These are phyloP conservation scores for Megaustenia siamemsis DNA, from an alignment of 2,888 invertebrate genomes.

Conservation along the genomic window DNA sequence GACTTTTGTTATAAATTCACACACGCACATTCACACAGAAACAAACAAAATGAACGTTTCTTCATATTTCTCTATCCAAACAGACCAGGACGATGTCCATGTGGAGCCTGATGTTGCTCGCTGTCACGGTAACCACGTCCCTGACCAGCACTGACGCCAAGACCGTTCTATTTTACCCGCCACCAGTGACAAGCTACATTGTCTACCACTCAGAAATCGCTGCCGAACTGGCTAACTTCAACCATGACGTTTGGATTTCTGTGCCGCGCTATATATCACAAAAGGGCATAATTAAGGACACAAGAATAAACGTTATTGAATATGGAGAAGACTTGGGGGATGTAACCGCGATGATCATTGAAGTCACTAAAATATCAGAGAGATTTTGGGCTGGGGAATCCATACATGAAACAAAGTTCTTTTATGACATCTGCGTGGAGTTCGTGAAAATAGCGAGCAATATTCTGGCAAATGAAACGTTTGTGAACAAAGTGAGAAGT, in stretches of 20 bases:
- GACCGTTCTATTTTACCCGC: constrained; percentile 11
- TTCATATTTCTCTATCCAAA: too few relatives aligned
- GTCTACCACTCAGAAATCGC: constrained; percentile 47
- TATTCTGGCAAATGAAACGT: constrained; percentile 32
- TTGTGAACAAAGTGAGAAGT: constrained; percentile 35
- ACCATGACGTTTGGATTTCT: constrained; percentile 37
- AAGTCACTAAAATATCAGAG: not conserved
- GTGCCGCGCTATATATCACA: not conserved
- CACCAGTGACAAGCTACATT: constrained; percentile 39
- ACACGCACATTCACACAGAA: too few relatives aligned
- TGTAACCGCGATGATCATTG: not conserved
- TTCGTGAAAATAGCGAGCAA: not conserved
- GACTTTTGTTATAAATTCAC: too few relatives aligned
- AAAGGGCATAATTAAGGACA: not conserved
- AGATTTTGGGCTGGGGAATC: not conserved
- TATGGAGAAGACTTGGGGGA: constrained; percentile 30
- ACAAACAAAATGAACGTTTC: too few relatives aligned
- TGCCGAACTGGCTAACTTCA: constrained; percentile 25
- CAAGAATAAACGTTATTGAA: not conserved
- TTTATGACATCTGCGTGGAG: not conserved
- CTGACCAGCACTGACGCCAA: not conserved
- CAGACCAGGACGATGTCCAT: too few relatives aligned
- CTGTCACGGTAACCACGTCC: too few relatives aligned
- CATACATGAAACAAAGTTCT: not conserved
- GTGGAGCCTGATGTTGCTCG: too few relatives aligned